These are phyloP conservation scores for Acronicta psi DNA, from an alignment of 2,888 invertebrate species.

Conservation along the genomic window DNA sequence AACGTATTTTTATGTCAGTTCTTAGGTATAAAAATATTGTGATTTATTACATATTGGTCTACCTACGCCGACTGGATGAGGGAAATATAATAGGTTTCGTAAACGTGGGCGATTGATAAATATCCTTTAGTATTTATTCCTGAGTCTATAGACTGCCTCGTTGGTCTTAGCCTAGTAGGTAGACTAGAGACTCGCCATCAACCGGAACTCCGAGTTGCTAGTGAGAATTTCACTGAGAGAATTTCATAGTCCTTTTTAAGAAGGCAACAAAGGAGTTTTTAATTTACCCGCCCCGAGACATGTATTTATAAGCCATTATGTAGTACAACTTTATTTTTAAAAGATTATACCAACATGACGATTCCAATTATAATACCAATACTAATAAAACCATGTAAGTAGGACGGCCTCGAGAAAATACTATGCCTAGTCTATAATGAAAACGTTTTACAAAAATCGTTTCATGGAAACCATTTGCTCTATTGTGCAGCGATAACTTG, in stretches of 20 bases:
- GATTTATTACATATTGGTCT: constrained; percentile 8
- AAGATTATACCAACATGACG: no score
- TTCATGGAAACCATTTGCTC: constrained; percentile 41
- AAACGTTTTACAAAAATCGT: constrained; percentile 21
- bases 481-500: constrained; percentile 27
- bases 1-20: not conserved
- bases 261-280: no score
- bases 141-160: not conserved
- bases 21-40: constrained; percentile 2
- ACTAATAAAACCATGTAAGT: not conserved
- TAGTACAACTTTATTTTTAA: no score
- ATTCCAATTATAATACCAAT: not conserved
- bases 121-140: not conserved
- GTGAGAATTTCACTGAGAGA: no score
- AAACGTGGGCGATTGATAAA: constrained; percentile 12
- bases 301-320: no score
- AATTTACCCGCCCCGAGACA: no score
- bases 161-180: no score
- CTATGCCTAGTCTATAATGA: constrained; percentile 18
- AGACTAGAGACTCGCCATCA: no score
- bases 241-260: no score
- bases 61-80: constrained; percentile 1
- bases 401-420: constrained; percentile 3
- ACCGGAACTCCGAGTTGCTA: no score
- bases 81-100: constrained; percentile 3